phyloP scores from a whole-genome alignment of 2,888 invertebrate genomes.

The Theodoxus fluviatilis region DNA sequence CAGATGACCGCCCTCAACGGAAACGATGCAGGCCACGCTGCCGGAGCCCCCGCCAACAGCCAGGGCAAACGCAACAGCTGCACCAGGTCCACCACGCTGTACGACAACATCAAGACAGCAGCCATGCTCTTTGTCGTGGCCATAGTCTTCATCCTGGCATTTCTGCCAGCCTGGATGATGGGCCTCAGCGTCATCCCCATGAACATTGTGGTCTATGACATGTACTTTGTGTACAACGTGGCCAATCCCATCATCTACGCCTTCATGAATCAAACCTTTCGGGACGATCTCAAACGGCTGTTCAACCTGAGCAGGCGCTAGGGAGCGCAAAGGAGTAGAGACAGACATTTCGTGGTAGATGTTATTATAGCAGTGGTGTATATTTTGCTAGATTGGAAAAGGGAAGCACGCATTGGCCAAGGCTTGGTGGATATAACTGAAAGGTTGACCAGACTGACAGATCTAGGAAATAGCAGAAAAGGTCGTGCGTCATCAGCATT shows the following conservation, averaged over 20 bases:
- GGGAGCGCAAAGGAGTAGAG: too few species aligned
- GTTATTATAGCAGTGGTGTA: too few species aligned
- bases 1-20: constrained; percentile 36
- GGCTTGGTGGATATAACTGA: too few species aligned
- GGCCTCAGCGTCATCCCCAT: constrained; percentile 44
- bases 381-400: too few species aligned
- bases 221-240: constrained; percentile 62
- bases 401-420: too few species aligned
- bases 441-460: too few species aligned
- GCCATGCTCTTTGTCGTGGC: constrained; percentile 63
- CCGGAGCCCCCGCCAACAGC: too few species aligned
- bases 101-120: constrained; percentile 61
- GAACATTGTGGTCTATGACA: constrained; percentile 56
- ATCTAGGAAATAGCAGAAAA: too few species aligned
- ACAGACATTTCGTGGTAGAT: too few species aligned
- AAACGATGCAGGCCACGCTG: background rate
- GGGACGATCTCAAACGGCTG: constrained; percentile 49
- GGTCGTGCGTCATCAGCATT: too few species aligned
- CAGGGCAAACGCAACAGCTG: constrained; percentile 26
- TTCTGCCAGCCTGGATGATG: constrained; percentile 60
- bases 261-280: constrained; percentile 63
- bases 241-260: constrained; percentile 64
- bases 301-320: constrained; percentile 33
- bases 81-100: constrained; percentile 34
- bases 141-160: constrained; percentile 59